These are phyloP conservation scores for Sphinx pinastri DNA, from an alignment of 2,888 invertebrate genomes.

Conservation along the genomic window DNA sequence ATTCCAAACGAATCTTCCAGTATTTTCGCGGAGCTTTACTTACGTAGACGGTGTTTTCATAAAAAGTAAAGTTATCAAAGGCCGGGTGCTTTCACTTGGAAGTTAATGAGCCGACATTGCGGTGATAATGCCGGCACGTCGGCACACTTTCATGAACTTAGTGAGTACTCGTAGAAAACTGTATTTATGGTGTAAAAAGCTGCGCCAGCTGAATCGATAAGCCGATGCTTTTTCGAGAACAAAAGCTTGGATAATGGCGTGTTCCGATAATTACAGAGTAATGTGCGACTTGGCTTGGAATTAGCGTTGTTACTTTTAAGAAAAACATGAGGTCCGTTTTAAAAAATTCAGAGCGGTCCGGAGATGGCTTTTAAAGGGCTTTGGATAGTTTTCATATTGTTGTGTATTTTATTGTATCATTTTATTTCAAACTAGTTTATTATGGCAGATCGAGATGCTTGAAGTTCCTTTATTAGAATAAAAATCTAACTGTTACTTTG, in stretches of 20 bases:
- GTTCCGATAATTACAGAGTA: constrained; percentile 8
- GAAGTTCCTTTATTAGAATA: too few species aligned
- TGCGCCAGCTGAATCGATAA: constrained; percentile 12
- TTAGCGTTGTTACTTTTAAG: neutral
- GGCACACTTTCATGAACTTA: constrained; percentile 25
- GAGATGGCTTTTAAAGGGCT: too few species aligned
- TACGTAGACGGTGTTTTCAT: constrained; percentile 48
- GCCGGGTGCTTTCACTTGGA: constrained; percentile 59
- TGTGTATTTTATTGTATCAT: too few species aligned
- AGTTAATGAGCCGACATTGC: constrained; percentile 73
- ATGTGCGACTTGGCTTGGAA: neutral
- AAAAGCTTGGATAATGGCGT: neutral
- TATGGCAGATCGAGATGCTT: too few species aligned
- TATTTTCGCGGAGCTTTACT: constrained; percentile 44
- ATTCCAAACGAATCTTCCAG: constrained; percentile 24
- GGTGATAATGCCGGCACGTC: constrained; percentile 55
- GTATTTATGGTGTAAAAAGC: constrained; percentile 20
- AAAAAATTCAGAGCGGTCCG: too few species aligned
- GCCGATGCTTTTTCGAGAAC: constrained; percentile 10
- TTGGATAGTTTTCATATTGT: too few species aligned
- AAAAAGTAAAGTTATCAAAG: constrained; percentile 72
- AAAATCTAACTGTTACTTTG: too few species aligned
- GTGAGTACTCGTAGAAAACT: constrained; percentile 18
- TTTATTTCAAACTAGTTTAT: too few species aligned
- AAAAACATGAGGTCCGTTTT: too few species aligned